A percentile compares a stretch with the other conserved stretches of the same genome.
Evolutionary conservation across 1,140 invertebrate genomes (phyloP).

Genomic region (Antheraea mylitta): DNA sequence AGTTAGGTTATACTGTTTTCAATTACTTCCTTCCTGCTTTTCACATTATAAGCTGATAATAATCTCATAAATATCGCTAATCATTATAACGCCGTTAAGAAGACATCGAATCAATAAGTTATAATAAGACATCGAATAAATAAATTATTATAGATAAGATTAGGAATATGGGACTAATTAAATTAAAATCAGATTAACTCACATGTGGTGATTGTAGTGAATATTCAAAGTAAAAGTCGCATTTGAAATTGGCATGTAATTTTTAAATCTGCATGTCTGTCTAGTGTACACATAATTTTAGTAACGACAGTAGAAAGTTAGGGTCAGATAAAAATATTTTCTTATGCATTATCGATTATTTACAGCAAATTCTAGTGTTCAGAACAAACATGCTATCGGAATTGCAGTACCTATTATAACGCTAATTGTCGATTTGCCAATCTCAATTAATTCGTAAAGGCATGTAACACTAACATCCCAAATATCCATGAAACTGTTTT

Average conservation of each 20-base stretch:
- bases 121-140: too few species aligned
- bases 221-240: slow-evolving; percentile 1
- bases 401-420: slow-evolving; percentile 23
- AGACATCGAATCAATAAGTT: too few species aligned
- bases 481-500: slow-evolving; percentile 23
- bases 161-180: neutral
- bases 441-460: slow-evolving; percentile 29
- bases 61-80: too few species aligned
- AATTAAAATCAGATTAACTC: neutral
- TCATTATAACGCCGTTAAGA: too few species aligned
- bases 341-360: slow-evolving; percentile 38
- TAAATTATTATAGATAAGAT: too few species aligned
- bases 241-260: neutral
- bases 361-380: slow-evolving; percentile 28
- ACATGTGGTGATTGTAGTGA: neutral
- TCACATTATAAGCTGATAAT: too few species aligned
- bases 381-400: slow-evolving; percentile 31
- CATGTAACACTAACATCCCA: slow-evolving; percentile 23
- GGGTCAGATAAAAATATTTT: slow-evolving; percentile 21
- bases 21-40: too few species aligned
- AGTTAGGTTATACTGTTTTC: too few species aligned
- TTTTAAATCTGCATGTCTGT: neutral
- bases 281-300: slow-evolving; percentile 3
- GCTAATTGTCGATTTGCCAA: slow-evolving; percentile 31
- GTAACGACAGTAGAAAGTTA: slow-evolving; percentile 22